phyloP scores from a whole-genome alignment of 2,797 vertebrate genomes.

The Macroramphosus scolopax region DNA sequence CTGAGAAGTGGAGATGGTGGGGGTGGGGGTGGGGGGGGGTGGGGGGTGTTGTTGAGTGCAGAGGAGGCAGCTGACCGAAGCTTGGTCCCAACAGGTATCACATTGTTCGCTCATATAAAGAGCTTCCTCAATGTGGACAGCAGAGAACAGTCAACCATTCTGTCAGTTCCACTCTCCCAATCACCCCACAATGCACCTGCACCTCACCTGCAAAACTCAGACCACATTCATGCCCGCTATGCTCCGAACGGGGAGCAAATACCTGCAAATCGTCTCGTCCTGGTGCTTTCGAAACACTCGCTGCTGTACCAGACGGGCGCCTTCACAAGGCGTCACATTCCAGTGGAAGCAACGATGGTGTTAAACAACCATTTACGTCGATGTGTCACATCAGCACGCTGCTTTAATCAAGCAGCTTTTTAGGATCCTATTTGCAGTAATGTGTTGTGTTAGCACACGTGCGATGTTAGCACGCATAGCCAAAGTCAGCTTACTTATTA shows the following conservation, averaged over 20 bases:
- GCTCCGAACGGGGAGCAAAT: not conserved
- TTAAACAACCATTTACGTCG: no score
- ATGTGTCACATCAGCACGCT: no score
- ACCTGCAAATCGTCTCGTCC: not conserved
- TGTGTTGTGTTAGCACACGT: no score
- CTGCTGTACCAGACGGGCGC: no score
- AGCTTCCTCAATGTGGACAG: slow-evolving; percentile 61
- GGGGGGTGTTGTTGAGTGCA: slow-evolving; percentile 1
- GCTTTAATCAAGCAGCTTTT: no score
- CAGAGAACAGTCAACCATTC: slow-evolving; percentile 70
- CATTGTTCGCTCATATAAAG: slow-evolving; percentile 74
- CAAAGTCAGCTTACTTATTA: no score
- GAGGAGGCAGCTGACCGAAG: slow-evolving; percentile 54
- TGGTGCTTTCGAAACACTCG: no score
- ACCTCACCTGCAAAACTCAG: slow-evolving; percentile 48
- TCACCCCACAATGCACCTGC: slow-evolving; percentile 63
- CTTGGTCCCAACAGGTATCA: slow-evolving; percentile 63
- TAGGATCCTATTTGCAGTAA: no score
- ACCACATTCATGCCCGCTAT: slow-evolving; percentile 26
- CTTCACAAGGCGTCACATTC: no score
- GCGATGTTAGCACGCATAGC: no score
- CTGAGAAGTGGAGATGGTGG: slow-evolving; percentile 18
- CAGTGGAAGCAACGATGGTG: no score
- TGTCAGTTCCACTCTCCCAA: slow-evolving; percentile 41
- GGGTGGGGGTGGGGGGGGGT: not conserved